Evolutionary conservation across 2,888 invertebrate species (phyloP).

Genomic region (Baccha elongata): DNA sequence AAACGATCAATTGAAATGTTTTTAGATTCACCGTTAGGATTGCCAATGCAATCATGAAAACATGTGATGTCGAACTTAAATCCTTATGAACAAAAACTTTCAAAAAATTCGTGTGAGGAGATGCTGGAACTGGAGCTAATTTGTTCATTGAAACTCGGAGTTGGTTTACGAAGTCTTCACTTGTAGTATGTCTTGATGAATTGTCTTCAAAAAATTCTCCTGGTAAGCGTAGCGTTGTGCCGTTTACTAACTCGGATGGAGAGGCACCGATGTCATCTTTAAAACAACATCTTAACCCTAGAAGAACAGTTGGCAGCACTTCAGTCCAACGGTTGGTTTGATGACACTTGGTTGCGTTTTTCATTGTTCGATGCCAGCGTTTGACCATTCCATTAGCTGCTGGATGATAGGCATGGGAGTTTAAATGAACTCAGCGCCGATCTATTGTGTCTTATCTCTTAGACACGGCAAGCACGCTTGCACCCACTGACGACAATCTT

Average conservation of each 20-base stretch:
- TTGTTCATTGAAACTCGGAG: background rate
- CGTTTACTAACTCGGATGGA: conserved; percentile 1
- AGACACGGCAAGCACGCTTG: conserved; percentile 1
- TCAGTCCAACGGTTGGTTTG: background rate
- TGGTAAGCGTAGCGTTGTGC: background rate
- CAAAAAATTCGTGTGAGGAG: background rate
- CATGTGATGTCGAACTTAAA: background rate
- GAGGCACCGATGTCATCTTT: background rate
- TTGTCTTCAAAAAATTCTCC: background rate
- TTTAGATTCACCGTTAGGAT: too few species aligned
- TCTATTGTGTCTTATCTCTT: conserved; percentile 13
- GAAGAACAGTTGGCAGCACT: background rate
- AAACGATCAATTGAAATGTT: background rate
- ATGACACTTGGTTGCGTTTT: conserved; percentile 6
- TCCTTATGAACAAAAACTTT: background rate
- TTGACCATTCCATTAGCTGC: conserved; percentile 80
- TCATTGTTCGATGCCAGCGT: conserved; percentile 78
- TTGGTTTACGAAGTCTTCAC: conserved; percentile 9
- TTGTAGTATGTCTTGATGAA: background rate
- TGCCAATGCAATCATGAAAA: background rate
- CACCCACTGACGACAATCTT: conserved; percentile 4
- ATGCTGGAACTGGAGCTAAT: conserved; percentile 4
- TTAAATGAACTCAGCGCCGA: background rate
- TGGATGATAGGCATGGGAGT: conserved; percentile 77
- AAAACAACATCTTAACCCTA: background rate